These are phyloP conservation scores for Sinohyriopsis cumingii DNA, from an alignment of 2,888 invertebrate genomes.

Conservation along the genomic window DNA sequence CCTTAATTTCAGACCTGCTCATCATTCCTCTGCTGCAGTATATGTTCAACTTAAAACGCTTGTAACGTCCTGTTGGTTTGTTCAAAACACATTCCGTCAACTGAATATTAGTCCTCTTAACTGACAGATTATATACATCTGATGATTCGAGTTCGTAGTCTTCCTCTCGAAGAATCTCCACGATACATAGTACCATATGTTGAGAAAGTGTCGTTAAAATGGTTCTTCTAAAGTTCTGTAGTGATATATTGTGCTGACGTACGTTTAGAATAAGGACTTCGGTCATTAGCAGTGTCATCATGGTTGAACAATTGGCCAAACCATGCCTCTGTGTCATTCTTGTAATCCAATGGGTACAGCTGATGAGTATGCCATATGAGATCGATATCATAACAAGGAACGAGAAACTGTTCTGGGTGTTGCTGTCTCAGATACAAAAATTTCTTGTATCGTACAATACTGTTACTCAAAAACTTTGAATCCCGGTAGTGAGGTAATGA, in stretches of 20 bases:
- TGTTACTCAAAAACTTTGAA: conserved; percentile 68
- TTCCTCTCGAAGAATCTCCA: conserved; percentile 70
- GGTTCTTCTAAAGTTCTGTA: conserved; percentile 69
- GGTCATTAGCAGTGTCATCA: conserved; percentile 73
- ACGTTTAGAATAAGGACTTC: conserved; percentile 70
- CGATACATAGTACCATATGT: conserved; percentile 72
- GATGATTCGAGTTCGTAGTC: conserved; percentile 61
- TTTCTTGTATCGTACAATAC: conserved; percentile 69
- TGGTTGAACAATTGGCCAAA: conserved; percentile 70
- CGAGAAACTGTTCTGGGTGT: conserved; percentile 71
- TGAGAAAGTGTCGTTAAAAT: conserved; percentile 69
- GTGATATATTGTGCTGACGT: conserved; percentile 70
- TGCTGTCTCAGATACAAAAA: conserved; percentile 71
- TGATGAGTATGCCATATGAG: conserved; percentile 74
- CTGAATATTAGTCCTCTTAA: conserved; percentile 38
- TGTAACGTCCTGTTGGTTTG: too few species aligned
- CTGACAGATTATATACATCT: conserved; percentile 47
- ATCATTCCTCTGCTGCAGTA: too few species aligned
- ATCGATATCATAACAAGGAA: conserved; percentile 74
- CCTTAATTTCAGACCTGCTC: too few species aligned
- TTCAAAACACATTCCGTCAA: too few species aligned
- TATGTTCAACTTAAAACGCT: too few species aligned
- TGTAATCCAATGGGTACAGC: conserved; percentile 63
- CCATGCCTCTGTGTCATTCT: conserved; percentile 45
- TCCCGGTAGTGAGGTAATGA: conserved; percentile 73